Base-by-base conservation (phyloP, 2,888 invertebrate species). In the Odontocolon sp. region DNA sequence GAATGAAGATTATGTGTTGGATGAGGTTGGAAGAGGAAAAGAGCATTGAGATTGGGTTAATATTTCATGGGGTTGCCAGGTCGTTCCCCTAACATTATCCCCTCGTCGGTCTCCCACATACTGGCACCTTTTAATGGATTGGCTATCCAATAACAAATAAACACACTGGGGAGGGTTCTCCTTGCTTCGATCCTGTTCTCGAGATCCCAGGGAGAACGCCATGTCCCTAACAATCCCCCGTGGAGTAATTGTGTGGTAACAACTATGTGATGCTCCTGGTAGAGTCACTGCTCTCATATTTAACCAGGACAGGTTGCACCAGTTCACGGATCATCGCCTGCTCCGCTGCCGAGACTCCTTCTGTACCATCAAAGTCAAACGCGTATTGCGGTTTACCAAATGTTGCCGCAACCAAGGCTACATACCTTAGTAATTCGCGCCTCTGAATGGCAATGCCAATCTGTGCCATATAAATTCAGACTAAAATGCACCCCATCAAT, bases 211-310 rank as follows among this genome's bases (percentile, higher is more conserved):
- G 2, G 63, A 33, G 66, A 50, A 26, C 18, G 59, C 63, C 73
- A 57, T 70, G 70, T 69, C 74, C 67, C 77, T 78, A 85, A 85
- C 83, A 75, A 56, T 83, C 83, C 86, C 86, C 86, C 73, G 71
- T 73, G 81, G 86, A 84, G 85, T 84, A 81, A 85, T 86, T 85
- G 83, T 85, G 77, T 74, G 78, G 78, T 82, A 82, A 84, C 83
- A 78, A 81, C 71, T 59, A 47, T 11, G 50, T 47, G 52, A 4
- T 11, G 52, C 14, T 28, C 21, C 8, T 36, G 23, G 45, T 40
- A 50, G 73, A 57, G 69, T 52, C 42, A 28, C 40, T 26, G 63
- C 69, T 54, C 61, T 73, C 47, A 56, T 75, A 52, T 63, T 63
- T 66, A 36, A 31, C 40, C 40, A 56, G 78, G 77, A 80, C 83